Base-by-base conservation (phyloP, 2,797 vertebrate species). In the Poeciliopsis turneri region DNA sequence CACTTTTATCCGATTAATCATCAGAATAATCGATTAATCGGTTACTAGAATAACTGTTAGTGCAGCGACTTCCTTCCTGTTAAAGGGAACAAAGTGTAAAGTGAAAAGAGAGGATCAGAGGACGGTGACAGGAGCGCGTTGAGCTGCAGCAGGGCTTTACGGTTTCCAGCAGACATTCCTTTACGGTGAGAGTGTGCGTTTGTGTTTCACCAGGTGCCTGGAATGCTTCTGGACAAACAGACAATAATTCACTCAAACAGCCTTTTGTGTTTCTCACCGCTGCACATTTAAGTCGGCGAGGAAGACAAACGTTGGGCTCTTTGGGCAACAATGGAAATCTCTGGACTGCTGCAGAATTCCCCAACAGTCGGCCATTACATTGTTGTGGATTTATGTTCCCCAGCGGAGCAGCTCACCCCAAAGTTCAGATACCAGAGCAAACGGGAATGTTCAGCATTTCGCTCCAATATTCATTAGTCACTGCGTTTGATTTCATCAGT, bases 211-310 rank as follows among this genome's bases (percentile, higher is more conserved):
- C 70, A 82, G 82, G 83, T 90, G 84, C 83, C 87, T 90, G 92
- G 84, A 90, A 89, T 92, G 82, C 79, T 85, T 91, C 82, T 72
- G 82, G 84, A 87, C 84, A 86, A 90, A 92, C 83, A 90, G 80
- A 80, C 89, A 83, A 92, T 92, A 91, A 89, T 91, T 93, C 90
- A 92, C 84, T 86, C 87, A 39, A 78, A 84, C 73, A 77, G 81
- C 75, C 86, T 78, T 90, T 90, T 92, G 87, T 92, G 85, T 79
- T 70, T 57, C 79, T 87, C 82, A 87, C 77, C 69, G 12, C 80
- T 76, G 75, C 86, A 86, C 74, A 84, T 91, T 91, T 89, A 87
- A 87, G 89, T 87, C 87, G 66, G 70, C 69, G 79, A 87, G 91
- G 86, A 92, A 85, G 85, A 91, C 86, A 91, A 92, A 92, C 80